A percentile compares a stretch with the other conserved stretches of the same genome.
phyloP scores from a whole-genome alignment of 2,797 vertebrate species.

The Clarias pachynema region DNA sequence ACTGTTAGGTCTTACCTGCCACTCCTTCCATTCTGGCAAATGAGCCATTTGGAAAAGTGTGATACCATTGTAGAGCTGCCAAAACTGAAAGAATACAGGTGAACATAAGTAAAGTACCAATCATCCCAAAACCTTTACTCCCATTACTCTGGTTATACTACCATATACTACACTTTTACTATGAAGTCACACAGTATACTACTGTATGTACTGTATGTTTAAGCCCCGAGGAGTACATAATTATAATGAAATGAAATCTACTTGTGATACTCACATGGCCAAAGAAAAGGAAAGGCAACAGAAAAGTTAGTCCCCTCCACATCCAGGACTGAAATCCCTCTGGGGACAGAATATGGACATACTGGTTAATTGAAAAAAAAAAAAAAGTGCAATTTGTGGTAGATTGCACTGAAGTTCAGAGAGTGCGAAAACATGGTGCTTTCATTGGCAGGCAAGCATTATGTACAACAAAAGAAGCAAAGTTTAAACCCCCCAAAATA shows the following conservation, averaged over 20 bases:
- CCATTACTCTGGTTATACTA: background rate
- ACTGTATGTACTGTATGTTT: background rate
- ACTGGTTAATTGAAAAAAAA: background rate
- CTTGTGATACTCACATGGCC: conserved; percentile 84
- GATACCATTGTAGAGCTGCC: conserved; percentile 91
- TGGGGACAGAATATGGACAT: conserved; percentile 58
- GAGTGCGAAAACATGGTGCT: background rate
- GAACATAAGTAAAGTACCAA: background rate
- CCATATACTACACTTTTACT: background rate
- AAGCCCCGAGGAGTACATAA: background rate
- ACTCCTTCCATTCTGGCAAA: conserved; percentile 92
- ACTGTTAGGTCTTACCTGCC: conserved; percentile 84
- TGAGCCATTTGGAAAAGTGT: conserved; percentile 87
- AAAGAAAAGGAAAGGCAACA: conserved; percentile 95
- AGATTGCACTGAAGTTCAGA: background rate
- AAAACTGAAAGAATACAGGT: conserved; percentile 79
- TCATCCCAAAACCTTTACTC: background rate
- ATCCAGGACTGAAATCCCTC: conserved; percentile 99
- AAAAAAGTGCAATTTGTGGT: background rate
- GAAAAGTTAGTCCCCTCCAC: conserved; percentile 96
- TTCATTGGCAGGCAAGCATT: background rate
- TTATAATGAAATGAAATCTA: conserved; percentile 20
- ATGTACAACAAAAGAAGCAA: background rate
- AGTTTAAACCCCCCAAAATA: background rate
- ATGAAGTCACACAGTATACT: background rate